phyloP scores from a whole-genome alignment of 2,888 invertebrate genomes.

The Tenodera sinensis region DNA sequence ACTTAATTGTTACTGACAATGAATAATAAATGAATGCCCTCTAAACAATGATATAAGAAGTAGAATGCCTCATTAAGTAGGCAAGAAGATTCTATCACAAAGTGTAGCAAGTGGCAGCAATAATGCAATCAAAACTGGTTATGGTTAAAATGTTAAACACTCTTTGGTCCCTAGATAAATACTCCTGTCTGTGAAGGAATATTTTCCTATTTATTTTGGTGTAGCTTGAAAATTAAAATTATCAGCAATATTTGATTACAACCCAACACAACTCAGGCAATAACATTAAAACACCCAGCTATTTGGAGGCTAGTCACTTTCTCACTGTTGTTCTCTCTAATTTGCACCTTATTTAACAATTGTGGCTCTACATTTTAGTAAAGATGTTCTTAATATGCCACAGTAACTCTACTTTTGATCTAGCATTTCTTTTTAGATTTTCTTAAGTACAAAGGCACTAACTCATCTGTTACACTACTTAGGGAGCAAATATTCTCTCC shows the following conservation, averaged over 20 bases:
- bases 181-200: neutral
- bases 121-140: conserved; percentile 11
- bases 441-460: neutral
- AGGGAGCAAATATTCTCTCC: neutral
- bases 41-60: neutral
- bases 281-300: neutral
- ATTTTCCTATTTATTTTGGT: conserved; percentile 9
- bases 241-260: neutral
- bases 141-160: conserved; percentile 13
- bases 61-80: neutral
- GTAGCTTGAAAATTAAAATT: neutral
- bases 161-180: conserved; percentile 16
- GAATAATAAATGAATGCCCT: neutral
- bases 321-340: neutral
- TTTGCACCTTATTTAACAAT: neutral
- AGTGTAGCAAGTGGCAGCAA: conserved; percentile 6
- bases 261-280: neutral
- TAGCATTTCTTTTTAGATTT: neutral
- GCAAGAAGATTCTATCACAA: neutral
- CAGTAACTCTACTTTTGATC: neutral
- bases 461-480: too few species aligned
- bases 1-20: neutral
- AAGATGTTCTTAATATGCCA: neutral
- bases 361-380: neutral
- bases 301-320: neutral